These are phyloP conservation scores for Pionites leucogaster DNA, from an alignment of 2,113 vertebrate genomes.

Conservation along the genomic window DNA sequence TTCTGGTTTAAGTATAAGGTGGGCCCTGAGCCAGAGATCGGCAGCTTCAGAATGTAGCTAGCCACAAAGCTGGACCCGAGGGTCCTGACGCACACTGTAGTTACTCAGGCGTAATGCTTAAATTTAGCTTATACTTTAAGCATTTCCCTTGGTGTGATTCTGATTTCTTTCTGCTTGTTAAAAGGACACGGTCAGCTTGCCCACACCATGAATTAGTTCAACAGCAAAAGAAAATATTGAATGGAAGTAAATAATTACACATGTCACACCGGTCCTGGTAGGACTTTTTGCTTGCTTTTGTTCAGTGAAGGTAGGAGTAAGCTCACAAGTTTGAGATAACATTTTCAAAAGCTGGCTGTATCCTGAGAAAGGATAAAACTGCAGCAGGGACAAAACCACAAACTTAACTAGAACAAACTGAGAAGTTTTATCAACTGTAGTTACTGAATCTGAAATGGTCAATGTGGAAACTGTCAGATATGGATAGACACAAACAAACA, in stretches of 20 bases:
- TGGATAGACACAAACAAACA: neutral
- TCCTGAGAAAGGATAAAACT: neutral
- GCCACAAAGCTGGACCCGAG: conserved; percentile 46
- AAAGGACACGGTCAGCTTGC: neutral
- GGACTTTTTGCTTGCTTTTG: neutral
- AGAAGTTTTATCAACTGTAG: neutral
- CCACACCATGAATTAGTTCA: neutral
- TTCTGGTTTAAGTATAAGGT: conserved; percentile 52
- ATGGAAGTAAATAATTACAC: neutral
- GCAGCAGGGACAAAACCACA: neutral
- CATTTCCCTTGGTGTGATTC: neutral
- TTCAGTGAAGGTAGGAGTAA: neutral
- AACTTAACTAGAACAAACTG: neutral
- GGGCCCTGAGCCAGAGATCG: conserved; percentile 68
- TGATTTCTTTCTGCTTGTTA: neutral
- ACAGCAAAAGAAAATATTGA: neutral
- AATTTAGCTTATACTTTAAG: neutral
- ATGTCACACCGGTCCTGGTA: neutral
- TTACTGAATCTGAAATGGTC: neutral
- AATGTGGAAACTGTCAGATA: neutral
- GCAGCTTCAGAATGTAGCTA: conserved; percentile 28
- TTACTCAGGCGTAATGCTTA: neutral
- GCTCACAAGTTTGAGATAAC: neutral
- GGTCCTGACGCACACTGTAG: neutral
- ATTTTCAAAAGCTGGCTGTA: neutral